These are phyloP conservation scores for Semotilus atromaculatus DNA, from an alignment of 2,797 vertebrate species.

Conservation along the genomic window DNA sequence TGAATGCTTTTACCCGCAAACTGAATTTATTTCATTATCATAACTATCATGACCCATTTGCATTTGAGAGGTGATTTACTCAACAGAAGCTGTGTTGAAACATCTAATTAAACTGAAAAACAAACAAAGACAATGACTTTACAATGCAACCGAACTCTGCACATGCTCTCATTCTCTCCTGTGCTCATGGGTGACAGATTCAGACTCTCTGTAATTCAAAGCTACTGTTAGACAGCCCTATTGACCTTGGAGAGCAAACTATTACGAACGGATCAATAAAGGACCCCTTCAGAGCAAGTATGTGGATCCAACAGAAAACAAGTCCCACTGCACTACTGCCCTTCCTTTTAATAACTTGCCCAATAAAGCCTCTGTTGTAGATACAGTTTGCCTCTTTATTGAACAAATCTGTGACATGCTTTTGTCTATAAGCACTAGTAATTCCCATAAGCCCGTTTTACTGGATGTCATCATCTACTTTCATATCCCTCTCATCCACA, in stretches of 20 bases:
- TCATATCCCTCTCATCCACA: neutral
- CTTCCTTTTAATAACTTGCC: constrained; percentile 40
- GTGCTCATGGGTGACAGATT: constrained; percentile 1
- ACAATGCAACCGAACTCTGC: neutral
- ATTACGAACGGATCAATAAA: constrained; percentile 49
- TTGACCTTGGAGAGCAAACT: constrained; percentile 42
- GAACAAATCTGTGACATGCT: constrained; percentile 28
- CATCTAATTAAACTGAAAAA: constrained; percentile 16
- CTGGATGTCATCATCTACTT: neutral
- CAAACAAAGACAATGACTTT: neutral
- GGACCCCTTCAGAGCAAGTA: constrained; percentile 9
- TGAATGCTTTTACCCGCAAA: neutral
- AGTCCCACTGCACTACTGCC: constrained; percentile 18
- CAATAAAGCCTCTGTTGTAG: constrained; percentile 28
- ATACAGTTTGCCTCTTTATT: constrained; percentile 35
- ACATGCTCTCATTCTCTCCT: constrained; percentile 10
- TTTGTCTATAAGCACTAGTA: constrained; percentile 3
- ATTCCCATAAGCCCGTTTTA: constrained; percentile 31
- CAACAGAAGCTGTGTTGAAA: neutral
- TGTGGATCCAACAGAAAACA: constrained; percentile 43
- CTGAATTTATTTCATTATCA: neutral
- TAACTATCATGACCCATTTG: neutral
- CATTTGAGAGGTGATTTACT: neutral
- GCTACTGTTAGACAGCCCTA: constrained; percentile 20
- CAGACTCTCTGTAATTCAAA: constrained; percentile 16